These are phyloP conservation scores for Conus canariensis DNA, from an alignment of 2,888 invertebrate species.

Conservation along the genomic window DNA sequence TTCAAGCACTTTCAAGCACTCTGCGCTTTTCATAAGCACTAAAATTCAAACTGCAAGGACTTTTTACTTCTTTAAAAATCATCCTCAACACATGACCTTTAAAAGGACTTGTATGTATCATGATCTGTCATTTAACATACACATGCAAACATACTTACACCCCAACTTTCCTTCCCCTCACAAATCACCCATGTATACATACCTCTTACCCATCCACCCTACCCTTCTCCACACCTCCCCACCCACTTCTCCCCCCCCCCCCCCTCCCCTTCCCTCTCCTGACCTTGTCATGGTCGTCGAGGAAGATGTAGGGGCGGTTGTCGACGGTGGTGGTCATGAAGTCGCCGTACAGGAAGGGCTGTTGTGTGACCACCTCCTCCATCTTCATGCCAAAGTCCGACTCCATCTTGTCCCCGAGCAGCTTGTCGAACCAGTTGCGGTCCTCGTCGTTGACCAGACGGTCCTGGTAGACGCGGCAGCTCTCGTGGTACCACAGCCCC, in stretches of 20 bases:
- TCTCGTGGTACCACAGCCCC: conserved; percentile 79
- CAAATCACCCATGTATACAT: no score
- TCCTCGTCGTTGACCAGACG: conserved; percentile 79
- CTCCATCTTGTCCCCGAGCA: conserved; percentile 80
- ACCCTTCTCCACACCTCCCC: no score
- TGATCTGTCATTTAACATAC: background rate
- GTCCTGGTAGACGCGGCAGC: conserved; percentile 78
- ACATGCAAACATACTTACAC: background rate
- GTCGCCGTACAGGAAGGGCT: conserved; percentile 85
- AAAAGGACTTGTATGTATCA: no score
- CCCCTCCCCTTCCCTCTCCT: conserved; percentile 13
- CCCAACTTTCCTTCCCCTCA: background rate
- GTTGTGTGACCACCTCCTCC: conserved; percentile 80
- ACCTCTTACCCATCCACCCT: no score
- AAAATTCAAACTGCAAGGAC: no score
- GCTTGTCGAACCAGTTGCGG: conserved; percentile 74
- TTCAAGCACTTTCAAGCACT: no score
- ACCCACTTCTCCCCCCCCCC: no score
- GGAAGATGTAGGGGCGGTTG: conserved; percentile 83
- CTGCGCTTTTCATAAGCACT: no score
- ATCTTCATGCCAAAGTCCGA: conserved; percentile 82
- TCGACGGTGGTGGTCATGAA: conserved; percentile 80
- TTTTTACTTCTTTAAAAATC: no score
- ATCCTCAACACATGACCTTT: no score
- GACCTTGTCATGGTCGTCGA: conserved; percentile 84